Base-by-base conservation (phyloP, 1,140 invertebrate genomes). In the Halyomorpha halys region DNA sequence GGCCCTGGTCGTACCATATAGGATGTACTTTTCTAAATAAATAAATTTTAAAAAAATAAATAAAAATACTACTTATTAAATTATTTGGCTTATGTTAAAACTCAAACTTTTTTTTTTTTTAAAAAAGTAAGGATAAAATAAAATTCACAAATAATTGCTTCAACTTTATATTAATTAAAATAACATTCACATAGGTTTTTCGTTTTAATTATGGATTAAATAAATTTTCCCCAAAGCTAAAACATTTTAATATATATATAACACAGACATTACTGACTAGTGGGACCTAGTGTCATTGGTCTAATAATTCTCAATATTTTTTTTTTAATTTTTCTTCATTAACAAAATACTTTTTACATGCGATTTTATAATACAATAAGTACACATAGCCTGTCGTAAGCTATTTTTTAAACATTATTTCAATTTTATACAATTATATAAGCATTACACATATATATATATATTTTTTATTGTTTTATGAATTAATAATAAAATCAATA, bases 231-330 rank as follows among this genome's bases (percentile, higher is more conserved):
- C 64, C 60, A 65, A 65, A 65, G 47, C 64, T 65, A 62, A 65
- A 44, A 65, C 60, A 62, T 65, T 65, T 62, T 60, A 49, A 53
- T 51, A 65, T 65, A n/a, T n/a, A 61, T 53, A 66, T 66, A 66
- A 66, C 65, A 66, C 65, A 66, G 65, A 66, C 54, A 60, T 63
- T 66, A 66, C 61, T 66, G 65, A 66, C 65, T 66, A 66, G 65
- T 54, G 34, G 65, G 61, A 66, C 62, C 65, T 63, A 66, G 53
- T 66, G 56, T 66, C 62, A 56, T 63, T 66, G 65, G 61, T 66
- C 65, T 65, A 65, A 65, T 25, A 61, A 19, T 60, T 18, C 9
- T 19, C 25, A 60, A 60, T 39, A 60, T 64, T 19, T 30, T 63
- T 51, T 47, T 63, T 63, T 18, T 39, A 63, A 65, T 49, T 65